phyloP scores from a whole-genome alignment of 2,888 invertebrate genomes.

The Pheosia gnoma region DNA sequence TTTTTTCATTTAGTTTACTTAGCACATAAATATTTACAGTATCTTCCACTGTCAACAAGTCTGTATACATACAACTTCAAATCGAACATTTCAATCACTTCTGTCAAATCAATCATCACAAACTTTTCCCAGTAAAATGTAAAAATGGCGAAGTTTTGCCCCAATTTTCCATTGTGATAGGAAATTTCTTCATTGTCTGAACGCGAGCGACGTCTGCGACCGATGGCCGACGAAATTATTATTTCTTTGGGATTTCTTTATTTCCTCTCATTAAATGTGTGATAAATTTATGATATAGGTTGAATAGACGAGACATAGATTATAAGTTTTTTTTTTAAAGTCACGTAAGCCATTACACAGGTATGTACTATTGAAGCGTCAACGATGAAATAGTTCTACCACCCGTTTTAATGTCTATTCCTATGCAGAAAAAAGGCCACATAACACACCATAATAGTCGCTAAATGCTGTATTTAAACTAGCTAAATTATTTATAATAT shows the following conservation, averaged over 20 bases:
- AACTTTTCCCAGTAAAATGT: neutral
- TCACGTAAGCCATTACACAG: too few species aligned
- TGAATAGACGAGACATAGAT: slow-evolving; percentile 31
- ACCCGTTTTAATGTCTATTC: too few species aligned
- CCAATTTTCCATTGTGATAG: slow-evolving; percentile 57
- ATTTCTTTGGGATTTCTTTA: slow-evolving; percentile 59
- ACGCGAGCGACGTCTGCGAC: slow-evolving; percentile 65
- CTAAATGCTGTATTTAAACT: too few species aligned
- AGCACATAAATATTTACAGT: too few species aligned
- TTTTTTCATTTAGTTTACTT: too few species aligned
- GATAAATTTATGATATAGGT: slow-evolving; percentile 25
- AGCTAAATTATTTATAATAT: too few species aligned
- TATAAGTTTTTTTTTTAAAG: too few species aligned
- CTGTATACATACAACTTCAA: too few species aligned
- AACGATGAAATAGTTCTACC: too few species aligned
- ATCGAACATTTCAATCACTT: neutral
- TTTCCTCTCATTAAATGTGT: slow-evolving; percentile 49
- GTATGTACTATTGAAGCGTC: neutral
- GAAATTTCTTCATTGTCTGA: slow-evolving; percentile 69
- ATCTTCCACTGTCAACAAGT: too few species aligned
- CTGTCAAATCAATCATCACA: slow-evolving; percentile 6
- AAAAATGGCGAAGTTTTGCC: neutral
- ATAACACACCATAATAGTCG: too few species aligned
- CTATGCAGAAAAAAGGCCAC: too few species aligned
- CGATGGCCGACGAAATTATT: slow-evolving; percentile 64